Conservation (phyloP, 2,888 invertebrate species). For the Lithophane socia region DNA sequence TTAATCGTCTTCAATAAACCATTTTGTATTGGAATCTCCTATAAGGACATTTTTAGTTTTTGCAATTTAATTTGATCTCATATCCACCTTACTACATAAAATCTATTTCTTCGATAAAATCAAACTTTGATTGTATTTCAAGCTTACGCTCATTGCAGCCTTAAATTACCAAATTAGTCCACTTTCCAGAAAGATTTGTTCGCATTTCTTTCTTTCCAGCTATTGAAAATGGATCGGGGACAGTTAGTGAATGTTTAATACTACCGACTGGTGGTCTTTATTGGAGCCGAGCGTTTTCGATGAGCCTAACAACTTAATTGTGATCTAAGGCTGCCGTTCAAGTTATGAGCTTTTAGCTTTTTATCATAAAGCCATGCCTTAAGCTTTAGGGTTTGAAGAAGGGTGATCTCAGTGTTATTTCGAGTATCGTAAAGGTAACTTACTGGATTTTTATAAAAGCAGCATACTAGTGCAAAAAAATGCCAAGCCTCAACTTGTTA, state of each 20-base stretch:
- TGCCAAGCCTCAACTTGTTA: too few species aligned
- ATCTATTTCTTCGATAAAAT: background rate
- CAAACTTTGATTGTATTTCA: background rate
- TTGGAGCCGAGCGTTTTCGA: slow-evolving; percentile 59
- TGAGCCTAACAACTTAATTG: slow-evolving; percentile 70
- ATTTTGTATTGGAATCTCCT: background rate
- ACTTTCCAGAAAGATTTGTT: slow-evolving; percentile 31
- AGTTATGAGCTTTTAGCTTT: slow-evolving; percentile 16
- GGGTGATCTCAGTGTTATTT: background rate
- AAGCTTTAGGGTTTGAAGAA: background rate
- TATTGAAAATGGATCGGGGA: slow-evolving; percentile 50
- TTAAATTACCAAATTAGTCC: slow-evolving; percentile 13
- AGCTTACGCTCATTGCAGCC: background rate
- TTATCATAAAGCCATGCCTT: background rate
- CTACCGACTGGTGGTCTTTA: slow-evolving; percentile 36
- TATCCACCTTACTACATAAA: background rate
- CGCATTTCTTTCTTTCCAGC: slow-evolving; percentile 38
- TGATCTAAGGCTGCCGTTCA: slow-evolving; percentile 36
- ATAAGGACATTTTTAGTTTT: background rate
- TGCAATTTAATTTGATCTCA: background rate
- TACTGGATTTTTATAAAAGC: background rate
- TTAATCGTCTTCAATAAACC: background rate
- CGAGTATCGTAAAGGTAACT: background rate
- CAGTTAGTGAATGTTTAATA: slow-evolving; percentile 63
- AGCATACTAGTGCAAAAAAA: background rate